phyloP scores from a whole-genome alignment of 2,888 invertebrate genomes.

The Brachypalpus laphriformis region DNA sequence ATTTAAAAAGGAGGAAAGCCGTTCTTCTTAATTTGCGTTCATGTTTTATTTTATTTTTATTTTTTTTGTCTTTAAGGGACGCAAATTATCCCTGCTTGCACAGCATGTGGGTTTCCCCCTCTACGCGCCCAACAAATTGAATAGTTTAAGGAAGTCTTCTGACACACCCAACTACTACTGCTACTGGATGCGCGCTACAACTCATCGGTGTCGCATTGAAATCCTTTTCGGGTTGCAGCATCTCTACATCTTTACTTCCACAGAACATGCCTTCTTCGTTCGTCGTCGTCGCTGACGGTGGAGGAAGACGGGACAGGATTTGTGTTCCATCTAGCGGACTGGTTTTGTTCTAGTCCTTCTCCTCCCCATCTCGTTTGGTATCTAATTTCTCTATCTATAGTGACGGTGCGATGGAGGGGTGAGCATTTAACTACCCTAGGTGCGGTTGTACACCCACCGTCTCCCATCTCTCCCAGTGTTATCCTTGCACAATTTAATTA shows the following conservation, averaged over 20 bases:
- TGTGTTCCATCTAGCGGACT: too few species aligned
- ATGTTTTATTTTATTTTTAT: constrained; percentile 8
- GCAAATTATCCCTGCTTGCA: constrained; percentile 51
- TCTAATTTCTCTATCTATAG: constrained; percentile 63
- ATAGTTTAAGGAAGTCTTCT: constrained; percentile 60
- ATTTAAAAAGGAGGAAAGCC: not conserved
- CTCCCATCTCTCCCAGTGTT: constrained; percentile 17
- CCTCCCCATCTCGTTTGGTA: constrained; percentile 28
- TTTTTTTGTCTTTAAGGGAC: constrained; percentile 19
- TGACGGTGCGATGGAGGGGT: not conserved
- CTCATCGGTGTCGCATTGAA: constrained; percentile 70
- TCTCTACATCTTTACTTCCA: constrained; percentile 23
- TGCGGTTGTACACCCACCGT: constrained; percentile 30
- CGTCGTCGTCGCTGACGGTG: not conserved
- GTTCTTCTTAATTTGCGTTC: constrained; percentile 63
- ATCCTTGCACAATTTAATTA: constrained; percentile 72
- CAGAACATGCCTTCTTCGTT: constrained; percentile 30
- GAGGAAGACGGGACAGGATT: not conserved
- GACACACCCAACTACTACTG: constrained; percentile 27
- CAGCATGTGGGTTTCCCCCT: constrained; percentile 17
- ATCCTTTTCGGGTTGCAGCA: constrained; percentile 52
- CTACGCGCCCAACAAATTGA: constrained; percentile 43
- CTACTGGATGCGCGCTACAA: constrained; percentile 32
- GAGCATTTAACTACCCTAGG: constrained; percentile 33
- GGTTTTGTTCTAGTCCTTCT: constrained; percentile 29